These are phyloP conservation scores for Rhabdomys pumilio DNA, from an alignment of 2,797 vertebrate genomes.

Conservation along the genomic window DNA sequence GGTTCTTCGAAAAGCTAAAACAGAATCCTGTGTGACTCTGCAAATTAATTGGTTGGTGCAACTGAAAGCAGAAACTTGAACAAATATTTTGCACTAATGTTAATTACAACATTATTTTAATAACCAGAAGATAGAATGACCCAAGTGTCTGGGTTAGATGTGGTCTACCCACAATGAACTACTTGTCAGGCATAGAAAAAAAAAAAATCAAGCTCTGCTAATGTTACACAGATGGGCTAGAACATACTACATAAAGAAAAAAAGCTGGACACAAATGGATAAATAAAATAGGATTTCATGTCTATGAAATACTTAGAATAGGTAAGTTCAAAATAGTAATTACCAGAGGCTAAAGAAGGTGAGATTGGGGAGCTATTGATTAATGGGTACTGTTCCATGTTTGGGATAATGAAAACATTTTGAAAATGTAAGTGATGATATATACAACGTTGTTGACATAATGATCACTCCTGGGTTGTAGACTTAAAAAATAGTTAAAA, in stretches of 20 bases:
- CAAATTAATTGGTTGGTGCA: not conserved
- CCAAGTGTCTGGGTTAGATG: not conserved
- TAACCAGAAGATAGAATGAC: not conserved
- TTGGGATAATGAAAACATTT: conserved; percentile 6
- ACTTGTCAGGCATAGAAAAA: not conserved
- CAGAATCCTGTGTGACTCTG: not conserved
- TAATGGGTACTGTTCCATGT: not conserved
- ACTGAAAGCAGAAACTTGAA: not conserved
- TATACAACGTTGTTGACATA: not conserved
- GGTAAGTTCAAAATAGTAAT: not conserved
- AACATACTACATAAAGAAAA: not conserved
- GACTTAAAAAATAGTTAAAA: conserved; percentile 26
- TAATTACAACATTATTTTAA: not conserved
- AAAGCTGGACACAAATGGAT: not conserved
- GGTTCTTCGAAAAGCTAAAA: conserved; percentile 10
- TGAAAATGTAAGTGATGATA: not conserved
- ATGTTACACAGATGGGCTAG: not conserved
- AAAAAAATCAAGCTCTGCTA: not conserved
- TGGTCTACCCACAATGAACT: not conserved
- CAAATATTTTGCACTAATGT: not conserved
- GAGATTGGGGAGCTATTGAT: not conserved
- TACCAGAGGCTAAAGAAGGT: not conserved
- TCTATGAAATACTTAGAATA: not conserved
- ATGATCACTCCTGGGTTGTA: not conserved
- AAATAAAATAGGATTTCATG: not conserved